phyloP scores from a whole-genome alignment of 1,140 invertebrate genomes.

The Solenopsis fugax region DNA sequence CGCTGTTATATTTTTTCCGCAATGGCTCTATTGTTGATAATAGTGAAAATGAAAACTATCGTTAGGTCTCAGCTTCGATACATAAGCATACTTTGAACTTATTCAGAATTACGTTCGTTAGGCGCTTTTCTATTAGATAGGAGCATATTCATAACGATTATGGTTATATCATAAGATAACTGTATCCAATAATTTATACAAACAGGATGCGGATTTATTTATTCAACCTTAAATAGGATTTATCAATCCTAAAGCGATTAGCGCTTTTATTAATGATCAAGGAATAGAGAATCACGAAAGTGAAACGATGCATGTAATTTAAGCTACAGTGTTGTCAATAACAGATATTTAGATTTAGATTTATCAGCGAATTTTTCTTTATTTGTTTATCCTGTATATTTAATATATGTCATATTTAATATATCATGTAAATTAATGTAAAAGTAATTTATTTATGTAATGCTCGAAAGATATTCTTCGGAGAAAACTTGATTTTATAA shows the following conservation, averaged over 20 bases:
- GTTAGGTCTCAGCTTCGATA: neutral
- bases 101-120: neutral
- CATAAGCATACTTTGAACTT: neutral
- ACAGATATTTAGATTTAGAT: neutral
- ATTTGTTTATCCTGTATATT: neutral
- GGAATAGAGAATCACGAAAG: neutral
- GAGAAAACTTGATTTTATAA: neutral
- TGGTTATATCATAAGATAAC: neutral
- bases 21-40: slow-evolving; percentile 32
- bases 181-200: neutral
- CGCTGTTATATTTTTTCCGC: neutral
- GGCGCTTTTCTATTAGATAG: neutral
- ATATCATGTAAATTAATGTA: neutral
- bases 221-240: neutral
- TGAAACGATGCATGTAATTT: neutral
- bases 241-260: neutral
- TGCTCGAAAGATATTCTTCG: neutral
- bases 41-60: slow-evolving; percentile 48
- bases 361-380: neutral
- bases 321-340: neutral
- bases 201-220: neutral
- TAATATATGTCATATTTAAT: neutral
- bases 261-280: slow-evolving; percentile 4
- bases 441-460: neutral
- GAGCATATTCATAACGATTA: neutral